Evolutionary conservation across 2,113 vertebrate genomes (phyloP).

Genomic region (Campylomormyrus tamandua): DNA sequence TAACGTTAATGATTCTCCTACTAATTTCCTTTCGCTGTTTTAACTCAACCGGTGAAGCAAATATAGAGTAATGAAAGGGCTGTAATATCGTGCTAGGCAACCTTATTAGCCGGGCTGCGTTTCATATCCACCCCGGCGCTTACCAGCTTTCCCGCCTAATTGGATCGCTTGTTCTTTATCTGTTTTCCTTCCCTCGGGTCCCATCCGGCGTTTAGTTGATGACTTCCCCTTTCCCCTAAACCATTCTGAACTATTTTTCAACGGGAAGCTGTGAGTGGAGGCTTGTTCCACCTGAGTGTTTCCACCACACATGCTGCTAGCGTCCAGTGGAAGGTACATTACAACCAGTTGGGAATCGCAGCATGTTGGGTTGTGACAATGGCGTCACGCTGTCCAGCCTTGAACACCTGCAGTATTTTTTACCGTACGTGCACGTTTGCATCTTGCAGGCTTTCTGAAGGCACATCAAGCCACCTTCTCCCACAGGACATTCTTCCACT

Average conservation of each 20-base stretch:
- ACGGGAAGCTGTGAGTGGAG: background rate
- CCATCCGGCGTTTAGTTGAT: background rate
- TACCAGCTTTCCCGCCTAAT: background rate
- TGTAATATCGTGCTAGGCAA: constrained; percentile 3
- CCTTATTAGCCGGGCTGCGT: background rate
- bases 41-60: background rate
- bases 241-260: background rate
- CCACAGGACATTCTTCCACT: background rate
- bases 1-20: background rate
- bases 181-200: background rate
- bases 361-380: background rate
- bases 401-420: background rate
- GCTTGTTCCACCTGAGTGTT: background rate
- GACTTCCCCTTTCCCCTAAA: background rate
- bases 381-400: background rate
- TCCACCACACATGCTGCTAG: background rate
- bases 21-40: constrained; percentile 8
- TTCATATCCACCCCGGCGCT: background rate
- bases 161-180: background rate
- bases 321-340: background rate
- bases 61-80: background rate
- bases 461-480: background rate
- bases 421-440: background rate
- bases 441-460: background rate
- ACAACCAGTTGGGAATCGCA: background rate